Evolutionary conservation across 2,797 vertebrate species (phyloP).

Genomic region (Ataeniobius toweri): DNA sequence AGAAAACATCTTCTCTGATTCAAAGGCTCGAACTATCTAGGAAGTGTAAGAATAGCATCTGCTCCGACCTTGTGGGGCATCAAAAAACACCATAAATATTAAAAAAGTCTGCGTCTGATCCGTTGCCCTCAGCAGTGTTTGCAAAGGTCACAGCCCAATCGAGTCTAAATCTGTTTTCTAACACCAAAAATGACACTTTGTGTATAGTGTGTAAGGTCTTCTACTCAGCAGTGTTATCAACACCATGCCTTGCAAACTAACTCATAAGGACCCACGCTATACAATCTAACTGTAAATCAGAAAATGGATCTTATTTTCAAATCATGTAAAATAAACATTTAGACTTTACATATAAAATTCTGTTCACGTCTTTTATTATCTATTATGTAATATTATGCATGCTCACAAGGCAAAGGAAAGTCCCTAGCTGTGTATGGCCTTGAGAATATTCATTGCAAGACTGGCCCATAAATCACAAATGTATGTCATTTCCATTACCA

Average conservation of each 20-base stretch:
- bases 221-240: constrained; percentile 50
- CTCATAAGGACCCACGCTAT: constrained; percentile 12
- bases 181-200: constrained; percentile 62
- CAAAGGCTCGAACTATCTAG: constrained; percentile 66
- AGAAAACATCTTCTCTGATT: constrained; percentile 61
- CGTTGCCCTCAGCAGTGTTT: constrained; percentile 59
- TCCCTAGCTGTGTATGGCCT: constrained; percentile 19
- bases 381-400: constrained; percentile 25
- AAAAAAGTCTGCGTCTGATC: constrained; percentile 68
- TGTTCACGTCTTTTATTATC: constrained; percentile 20
- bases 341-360: constrained; percentile 8
- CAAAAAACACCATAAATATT: constrained; percentile 81
- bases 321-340: constrained; percentile 15
- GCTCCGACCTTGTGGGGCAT: constrained; percentile 78
- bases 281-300: constrained; percentile 20
- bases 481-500: constrained; percentile 47
- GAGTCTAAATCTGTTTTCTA: constrained; percentile 72
- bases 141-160: constrained; percentile 74
- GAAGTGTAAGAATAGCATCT: constrained; percentile 71
- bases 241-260: constrained; percentile 53
- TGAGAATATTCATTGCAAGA: constrained; percentile 47
- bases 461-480: constrained; percentile 60
- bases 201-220: constrained; percentile 43
- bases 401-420: constrained; percentile 7
- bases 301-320: constrained; percentile 6